Evolutionary conservation across 2,797 vertebrate genomes (phyloP), one percentile per base, ranked within the genome.

Genomic region (Lutjanus argentimaculatus): DNA sequence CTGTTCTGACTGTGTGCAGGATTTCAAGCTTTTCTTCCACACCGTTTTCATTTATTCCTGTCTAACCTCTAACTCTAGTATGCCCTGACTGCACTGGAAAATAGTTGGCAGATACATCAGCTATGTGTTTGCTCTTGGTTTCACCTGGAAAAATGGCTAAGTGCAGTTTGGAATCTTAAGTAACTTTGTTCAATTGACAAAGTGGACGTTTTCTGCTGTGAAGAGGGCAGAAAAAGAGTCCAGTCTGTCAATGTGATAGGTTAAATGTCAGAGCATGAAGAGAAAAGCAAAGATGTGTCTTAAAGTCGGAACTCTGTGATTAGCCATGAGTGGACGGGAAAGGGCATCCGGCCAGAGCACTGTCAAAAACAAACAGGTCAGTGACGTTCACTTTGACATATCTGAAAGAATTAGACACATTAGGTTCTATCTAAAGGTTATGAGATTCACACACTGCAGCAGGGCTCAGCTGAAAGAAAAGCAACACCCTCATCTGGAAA

Each of bases 351-450:
- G 75, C 67, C 66, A 25, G 61, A 79, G 67, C 48, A 17, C 52
- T 87, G 89, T 82, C 80, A 80, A 73, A 85, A 88, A 80, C 67
- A 67, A 85, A 84, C 77, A 73, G 75, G 79, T 86, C 79, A 80
- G 17, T 62, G 67, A 49, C 8, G 16, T 51, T 75, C n/a, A 64
- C 25, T 61, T 58, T 82, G 86, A 82, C 80, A 73, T 16, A 49
- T 75, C 58, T 80, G 56, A 61, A 75, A 76, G 45, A 78, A 63
- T 68, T 64, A 76, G 75, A 80, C 59, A 45, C 43, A 68, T 77
- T 59, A 57, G 63, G 12, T 64, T 75, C 15, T 46, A 63, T 72
- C 42, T 77, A 90, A 91, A 92, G 89, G 86, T 90, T 89, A 87
- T 19, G 36, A 25, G 62, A 70, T 42, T 19, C 53, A 77, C 21